A percentile compares a stretch with the other conserved stretches of the same genome.
Conservation (phyloP, 2,113 vertebrate genomes). For the Scartelaos histophorus region DNA sequence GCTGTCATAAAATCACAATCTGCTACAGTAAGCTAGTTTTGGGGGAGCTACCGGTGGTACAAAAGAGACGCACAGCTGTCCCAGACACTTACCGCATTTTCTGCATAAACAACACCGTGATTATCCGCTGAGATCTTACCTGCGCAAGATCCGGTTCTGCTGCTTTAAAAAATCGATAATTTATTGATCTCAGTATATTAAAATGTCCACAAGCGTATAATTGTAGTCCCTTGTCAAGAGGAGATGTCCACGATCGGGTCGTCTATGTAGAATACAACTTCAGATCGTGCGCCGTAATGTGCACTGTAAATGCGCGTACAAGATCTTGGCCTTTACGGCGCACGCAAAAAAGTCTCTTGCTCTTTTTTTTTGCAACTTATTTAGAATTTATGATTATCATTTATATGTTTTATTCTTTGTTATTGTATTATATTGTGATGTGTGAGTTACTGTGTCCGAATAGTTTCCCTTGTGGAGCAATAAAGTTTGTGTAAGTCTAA, state of each 20-base stretch:
- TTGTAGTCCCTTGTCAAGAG: background rate
- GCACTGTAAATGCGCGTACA: conserved; percentile 8
- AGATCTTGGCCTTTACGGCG: background rate
- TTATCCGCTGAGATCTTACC: conserved; percentile 41
- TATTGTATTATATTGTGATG: too few species aligned
- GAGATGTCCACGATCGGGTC: conserved; percentile 43
- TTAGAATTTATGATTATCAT: too few species aligned
- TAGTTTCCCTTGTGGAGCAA: too few species aligned
- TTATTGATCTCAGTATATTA: background rate
- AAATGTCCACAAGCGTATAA: background rate
- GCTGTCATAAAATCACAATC: background rate
- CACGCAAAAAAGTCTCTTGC: too few species aligned
- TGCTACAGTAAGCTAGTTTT: background rate
- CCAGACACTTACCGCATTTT: background rate
- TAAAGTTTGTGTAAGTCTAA: too few species aligned
- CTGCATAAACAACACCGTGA: background rate
- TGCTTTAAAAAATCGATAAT: background rate
- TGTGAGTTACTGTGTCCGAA: too few species aligned
- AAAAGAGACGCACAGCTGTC: background rate
- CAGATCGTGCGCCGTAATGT: conserved; percentile 37
- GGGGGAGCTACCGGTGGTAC: background rate
- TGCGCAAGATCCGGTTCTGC: conserved; percentile 9
- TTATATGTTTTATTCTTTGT: too few species aligned
- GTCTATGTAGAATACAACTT: conserved; percentile 32
- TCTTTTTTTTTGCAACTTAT: too few species aligned